Evolutionary conservation across 2,888 invertebrate genomes (phyloP).

Genomic region (Caradrina kadenii): DNA sequence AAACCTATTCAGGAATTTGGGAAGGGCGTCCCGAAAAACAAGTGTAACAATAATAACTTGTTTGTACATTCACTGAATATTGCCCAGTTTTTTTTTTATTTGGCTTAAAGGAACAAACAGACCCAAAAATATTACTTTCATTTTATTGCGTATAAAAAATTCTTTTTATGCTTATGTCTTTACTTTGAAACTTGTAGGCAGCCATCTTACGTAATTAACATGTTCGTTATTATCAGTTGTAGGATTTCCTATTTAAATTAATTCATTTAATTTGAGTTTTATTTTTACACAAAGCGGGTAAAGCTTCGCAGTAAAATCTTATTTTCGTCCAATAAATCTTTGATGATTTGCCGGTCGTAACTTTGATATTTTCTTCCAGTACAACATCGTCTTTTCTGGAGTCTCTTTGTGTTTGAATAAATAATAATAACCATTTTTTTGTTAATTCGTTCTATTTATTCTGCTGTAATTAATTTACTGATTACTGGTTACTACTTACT

Average conservation of each 20-base stretch:
- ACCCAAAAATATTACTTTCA: conserved; percentile 8
- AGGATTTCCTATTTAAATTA: conserved; percentile 28
- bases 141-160: not conserved
- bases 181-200: not conserved
- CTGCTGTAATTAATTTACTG: no score
- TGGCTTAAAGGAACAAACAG: conserved; percentile 5
- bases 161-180: not conserved
- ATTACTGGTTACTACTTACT: no score
- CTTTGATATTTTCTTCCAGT: conserved; percentile 48
- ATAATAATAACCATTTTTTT: conserved; percentile 8
- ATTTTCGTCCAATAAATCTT: conserved; percentile 56
- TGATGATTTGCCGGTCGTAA: conserved; percentile 53
- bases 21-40: conserved; percentile 43
- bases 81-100: conserved; percentile 20
- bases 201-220: not conserved
- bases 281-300: conserved; percentile 31
- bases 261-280: conserved; percentile 39
- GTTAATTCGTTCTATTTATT: conserved; percentile 7
- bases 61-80: conserved; percentile 37
- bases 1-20: conserved; percentile 51
- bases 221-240: conserved; percentile 17
- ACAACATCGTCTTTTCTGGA: conserved; percentile 10
- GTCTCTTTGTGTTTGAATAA: conserved; percentile 30
- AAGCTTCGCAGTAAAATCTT: conserved; percentile 44
- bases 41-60: conserved; percentile 34